A percentile compares a stretch with the other conserved stretches of the same genome.
Evolutionary conservation across 2,888 invertebrate genomes (phyloP).

Genomic region (Spisula solida): DNA sequence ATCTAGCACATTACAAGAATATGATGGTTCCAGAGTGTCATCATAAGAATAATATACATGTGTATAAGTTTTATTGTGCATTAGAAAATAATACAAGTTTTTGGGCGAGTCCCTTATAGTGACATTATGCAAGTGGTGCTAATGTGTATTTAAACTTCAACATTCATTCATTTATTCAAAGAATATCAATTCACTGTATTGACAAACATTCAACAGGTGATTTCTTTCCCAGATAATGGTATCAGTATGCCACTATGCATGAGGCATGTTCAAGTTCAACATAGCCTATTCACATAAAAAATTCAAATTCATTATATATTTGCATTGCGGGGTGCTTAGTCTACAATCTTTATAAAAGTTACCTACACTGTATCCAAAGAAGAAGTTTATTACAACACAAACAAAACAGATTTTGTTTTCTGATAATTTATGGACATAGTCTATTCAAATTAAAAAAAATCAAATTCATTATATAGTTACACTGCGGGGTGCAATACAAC

Average conservation of each 20-base stretch:
- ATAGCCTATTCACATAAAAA: neutral
- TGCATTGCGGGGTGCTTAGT: neutral
- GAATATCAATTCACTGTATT: neutral
- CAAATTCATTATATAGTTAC: neutral
- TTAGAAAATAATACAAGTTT: no score
- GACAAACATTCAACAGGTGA: neutral
- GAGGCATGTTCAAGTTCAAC: neutral
- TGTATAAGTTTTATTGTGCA: no score
- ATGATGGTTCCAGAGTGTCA: no score
- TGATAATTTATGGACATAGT: neutral
- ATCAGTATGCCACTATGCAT: slow-evolving; percentile 20
- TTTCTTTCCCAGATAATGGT: neutral
- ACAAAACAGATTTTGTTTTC: neutral
- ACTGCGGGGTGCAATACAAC: neutral
- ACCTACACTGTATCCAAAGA: neutral
- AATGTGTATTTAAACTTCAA: slow-evolving; percentile 3
- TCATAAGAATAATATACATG: no score
- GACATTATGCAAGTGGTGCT: neutral
- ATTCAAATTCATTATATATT: neutral
- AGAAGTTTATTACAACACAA: neutral
- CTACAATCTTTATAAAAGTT: neutral
- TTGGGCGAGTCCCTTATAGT: no score
- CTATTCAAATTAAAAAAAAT: neutral
- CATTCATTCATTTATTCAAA: neutral
- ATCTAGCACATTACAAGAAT: no score